Conservation (phyloP, 2,797 vertebrate genomes). For the Hybognathus amarus region DNA sequence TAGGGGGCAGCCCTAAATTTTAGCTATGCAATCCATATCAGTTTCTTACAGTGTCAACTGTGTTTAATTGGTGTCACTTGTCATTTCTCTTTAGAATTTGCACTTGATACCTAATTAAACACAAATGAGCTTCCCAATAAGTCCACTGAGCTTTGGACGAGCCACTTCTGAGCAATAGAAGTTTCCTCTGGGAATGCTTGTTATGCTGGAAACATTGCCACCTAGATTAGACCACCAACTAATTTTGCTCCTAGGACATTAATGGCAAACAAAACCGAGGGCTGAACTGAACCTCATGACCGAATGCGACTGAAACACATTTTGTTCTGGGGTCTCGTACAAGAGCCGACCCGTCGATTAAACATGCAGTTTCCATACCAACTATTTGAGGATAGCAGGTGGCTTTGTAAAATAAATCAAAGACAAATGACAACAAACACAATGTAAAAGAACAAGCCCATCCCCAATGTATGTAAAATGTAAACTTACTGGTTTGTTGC, state of each 20-base stretch:
- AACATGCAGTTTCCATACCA: constrained; percentile 44
- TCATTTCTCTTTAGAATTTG: background rate
- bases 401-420: constrained; percentile 15
- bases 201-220: background rate
- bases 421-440: background rate
- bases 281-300: background rate
- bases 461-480: background rate
- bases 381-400: constrained; percentile 29
- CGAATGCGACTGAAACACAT: background rate
- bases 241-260: background rate
- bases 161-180: background rate
- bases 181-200: constrained; percentile 8
- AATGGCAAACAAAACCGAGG: background rate
- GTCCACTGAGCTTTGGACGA: background rate
- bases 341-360: constrained; percentile 3
- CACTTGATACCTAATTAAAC: background rate
- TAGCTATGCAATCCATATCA: background rate
- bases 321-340: constrained; percentile 11
- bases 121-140: background rate
- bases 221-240: background rate
- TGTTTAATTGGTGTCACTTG: background rate
- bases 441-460: background rate
- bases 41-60: background rate
- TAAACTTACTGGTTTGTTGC: background rate
- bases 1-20: background rate